Base-by-base conservation (phyloP, 2,888 invertebrate genomes). In the Luperina nickerlii region DNA sequence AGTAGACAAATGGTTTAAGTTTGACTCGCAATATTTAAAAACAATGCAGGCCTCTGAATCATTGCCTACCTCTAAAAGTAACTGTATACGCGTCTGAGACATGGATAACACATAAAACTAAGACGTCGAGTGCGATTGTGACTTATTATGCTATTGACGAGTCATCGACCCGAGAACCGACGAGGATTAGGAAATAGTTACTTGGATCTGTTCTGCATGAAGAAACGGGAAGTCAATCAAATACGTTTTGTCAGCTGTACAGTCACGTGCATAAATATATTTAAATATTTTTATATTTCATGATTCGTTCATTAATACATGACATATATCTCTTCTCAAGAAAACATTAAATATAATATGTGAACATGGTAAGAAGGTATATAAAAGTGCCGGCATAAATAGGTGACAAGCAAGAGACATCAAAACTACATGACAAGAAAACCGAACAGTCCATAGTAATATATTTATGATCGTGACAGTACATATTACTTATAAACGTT, bases 161-260 rank as follows among this genome's bases (percentile, higher is more conserved):
- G 96, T 96, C 96, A 95, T 94, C 92, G 95, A 95, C 96, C 96
- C 90, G 90, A 89, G 90, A 90, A 90, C 91, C 82, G 83, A 89
- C 86, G 88, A 92, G 90, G 90, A 93, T 94, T 95, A 94, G 94
- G 94, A 94, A 95, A 94, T 93, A 88, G 93, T 94, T 92, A 94
- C 91, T 92, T 92, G 83, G 88, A 91, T 92, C 90, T 90, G 90
- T 91, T 90, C 91, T 91, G 90, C 87, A 84, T 89, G 89, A 92
- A 88, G 89, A 90, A 86, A 88, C 90, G 88, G 87, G 87, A 89
- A 87, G 89, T 90, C 86, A 85, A 88, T 86, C 85, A 74, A 83
- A 82, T 84, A 81, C 32, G 65, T 87, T 82, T 88, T 83, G 84
- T 86, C 84, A 81, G 70, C 71, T 70, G 74, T 77, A 65, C 66